These are phyloP conservation scores for Agonum fuliginosum DNA, from an alignment of 2,888 invertebrate genomes.

Conservation along the genomic window DNA sequence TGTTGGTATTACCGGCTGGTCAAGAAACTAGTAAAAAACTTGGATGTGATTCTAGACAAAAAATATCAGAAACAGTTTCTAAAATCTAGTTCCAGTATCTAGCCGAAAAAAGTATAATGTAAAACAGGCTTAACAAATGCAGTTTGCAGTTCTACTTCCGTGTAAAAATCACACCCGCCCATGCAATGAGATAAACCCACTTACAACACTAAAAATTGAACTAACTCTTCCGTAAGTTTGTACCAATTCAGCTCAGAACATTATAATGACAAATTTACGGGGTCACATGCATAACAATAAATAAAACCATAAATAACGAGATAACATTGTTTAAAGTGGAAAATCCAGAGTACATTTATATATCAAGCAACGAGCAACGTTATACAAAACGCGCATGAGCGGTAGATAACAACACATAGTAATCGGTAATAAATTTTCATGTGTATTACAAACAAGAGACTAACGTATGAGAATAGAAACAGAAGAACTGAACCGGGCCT, in stretches of 20 bases:
- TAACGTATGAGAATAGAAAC: conserved; percentile 13
- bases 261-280: conserved; percentile 31
- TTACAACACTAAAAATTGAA: not conserved
- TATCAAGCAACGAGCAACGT: conserved; percentile 31
- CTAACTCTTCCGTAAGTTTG: not conserved
- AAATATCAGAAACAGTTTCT: no score
- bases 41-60: no score
- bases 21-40: no score
- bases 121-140: no score
- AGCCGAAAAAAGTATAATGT: no score
- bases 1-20: no score
- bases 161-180: not conserved
- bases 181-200: not conserved
- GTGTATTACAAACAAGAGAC: conserved; percentile 26
- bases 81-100: no score
- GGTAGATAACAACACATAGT: conserved; percentile 37
- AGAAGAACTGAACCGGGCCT: not conserved
- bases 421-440: conserved; percentile 35
- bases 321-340: conserved; percentile 50
- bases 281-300: conserved; percentile 39
- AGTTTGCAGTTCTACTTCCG: no score
- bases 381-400: conserved; percentile 10
- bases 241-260: not conserved
- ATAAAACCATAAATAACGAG: conserved; percentile 41
- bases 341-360: conserved; percentile 36